Base-by-base conservation (phyloP, 2,113 vertebrate species). In the Pagrus major region DNA sequence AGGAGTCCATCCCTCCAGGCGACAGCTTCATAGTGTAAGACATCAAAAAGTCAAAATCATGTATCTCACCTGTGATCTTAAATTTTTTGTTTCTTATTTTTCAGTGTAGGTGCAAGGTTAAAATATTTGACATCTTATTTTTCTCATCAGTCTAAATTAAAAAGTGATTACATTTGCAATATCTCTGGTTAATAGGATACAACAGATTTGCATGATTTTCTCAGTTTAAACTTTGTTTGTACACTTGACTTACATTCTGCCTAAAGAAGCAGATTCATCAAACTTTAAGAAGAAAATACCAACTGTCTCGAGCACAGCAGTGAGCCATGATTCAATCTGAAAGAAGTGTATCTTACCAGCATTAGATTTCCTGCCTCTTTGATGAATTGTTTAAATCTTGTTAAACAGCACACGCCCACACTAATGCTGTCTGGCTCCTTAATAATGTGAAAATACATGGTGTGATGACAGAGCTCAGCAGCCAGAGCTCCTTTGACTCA, bases 1-100 rank as follows among this genome's bases (percentile, higher is more conserved):
- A 99, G 88, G 97, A 99, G 86, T 94, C 95, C 25, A 93, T 99
- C 83, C 94, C 95, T 21, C 93, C 95, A 0, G 56, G 86, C 7
- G 97, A 99, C 92, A 93, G 89, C 85, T 99, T 96, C 84, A 95
- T 95, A 92, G 97, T 97, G 98, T 99, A 83, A 95, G 95, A 66
- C 27, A 25, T 37, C 35, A 69, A 27, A 29, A 41, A 37, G 14
- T 52, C n/a, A 6, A 16, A 21, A 23, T 23, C 46, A 4, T 39
- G 3, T 39, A 8, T 6, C 25, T 20, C 2, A 14, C 5, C 8
- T n/a, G n/a, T n/a, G n/a, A n/a, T n/a, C n/a, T n/a, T n/a, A n/a
- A n/a, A n/a, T n/a, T n/a, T n/a, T n/a, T n/a, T 23, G 21, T 25
- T 51, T 33, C 37, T 6, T n/a, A 18, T 42, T 25, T 67, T 33